Evolutionary conservation across 1,140 invertebrate species (phyloP).

Genomic region (Epicauta chinensis): DNA sequence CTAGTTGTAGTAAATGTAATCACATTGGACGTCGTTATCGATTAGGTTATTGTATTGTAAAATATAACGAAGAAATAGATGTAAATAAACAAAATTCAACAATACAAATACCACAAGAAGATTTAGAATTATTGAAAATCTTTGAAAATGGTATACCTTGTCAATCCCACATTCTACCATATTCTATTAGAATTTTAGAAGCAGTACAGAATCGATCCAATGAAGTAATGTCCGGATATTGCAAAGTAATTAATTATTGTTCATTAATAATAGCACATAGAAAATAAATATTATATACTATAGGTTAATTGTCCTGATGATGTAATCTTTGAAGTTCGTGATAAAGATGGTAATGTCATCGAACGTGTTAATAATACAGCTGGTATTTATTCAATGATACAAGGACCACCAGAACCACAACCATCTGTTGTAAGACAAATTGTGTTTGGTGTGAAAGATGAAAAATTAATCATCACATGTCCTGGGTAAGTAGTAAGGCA

Average conservation of each 20-base stretch:
- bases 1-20: constrained; percentile 55
- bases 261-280: neutral
- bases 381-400: constrained; percentile 50
- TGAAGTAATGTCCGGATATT: constrained; percentile 53
- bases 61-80: constrained; percentile 18
- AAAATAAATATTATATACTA: too few relatives aligned
- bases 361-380: constrained; percentile 56
- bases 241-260: constrained; percentile 44
- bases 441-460: constrained; percentile 49
- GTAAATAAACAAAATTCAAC: neutral
- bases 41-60: constrained; percentile 52
- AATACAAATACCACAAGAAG: constrained; percentile 1
- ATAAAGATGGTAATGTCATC: constrained; percentile 47
- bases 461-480: neutral
- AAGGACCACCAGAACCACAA: constrained; percentile 46
- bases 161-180: constrained; percentile 48
- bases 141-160: constrained; percentile 57
- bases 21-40: constrained; percentile 47
- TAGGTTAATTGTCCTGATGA: constrained; percentile 47
- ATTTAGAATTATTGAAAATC: constrained; percentile 38
- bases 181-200: constrained; percentile 39
- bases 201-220: constrained; percentile 45
- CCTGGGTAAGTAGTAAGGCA: neutral
- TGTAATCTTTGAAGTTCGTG: constrained; percentile 48
- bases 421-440: constrained; percentile 38